Base-by-base conservation (phyloP, 2,888 invertebrate species). In the Lasiommata megera region DNA sequence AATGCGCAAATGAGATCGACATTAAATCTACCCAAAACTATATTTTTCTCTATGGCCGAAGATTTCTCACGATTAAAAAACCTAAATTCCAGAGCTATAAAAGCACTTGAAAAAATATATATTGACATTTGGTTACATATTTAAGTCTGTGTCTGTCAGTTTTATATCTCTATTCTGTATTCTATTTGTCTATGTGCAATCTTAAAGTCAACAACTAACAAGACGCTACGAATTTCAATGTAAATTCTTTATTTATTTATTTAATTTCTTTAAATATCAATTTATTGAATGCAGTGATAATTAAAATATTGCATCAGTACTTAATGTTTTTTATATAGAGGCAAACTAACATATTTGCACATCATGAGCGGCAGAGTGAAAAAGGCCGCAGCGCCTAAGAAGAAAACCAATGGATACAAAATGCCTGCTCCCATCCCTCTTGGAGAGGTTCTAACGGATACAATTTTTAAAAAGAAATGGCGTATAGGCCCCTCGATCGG, bases 401-500 rank as follows among this genome's bases (percentile, higher is more conserved):
- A 82, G 71, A 88, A 84, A 66, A 81, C 84, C 0, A 85, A 84
- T 74, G 88, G 88, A 9, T 91, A 91, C 64, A 88, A 88, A 69
- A 91, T 95, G 87, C 94, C 96, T 2, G 94, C 94, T 64, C 94
- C 94, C 12, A 93, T 97, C 65, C 93, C 95, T 5, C 76, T 84
- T 47, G 98, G 97, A 6, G 95, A 95, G 80, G 83, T 97, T 54
- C 86, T 99, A 37, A 92, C 92, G 37, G 97, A 98, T 82, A 78
- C 74, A 37, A 79, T 95, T 31, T 80, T 88, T 9, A 96, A 97
- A 76, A 94, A 94, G 63, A 92, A 94, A 76, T 99, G 98, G 98
- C 93, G 93, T 65, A 92, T 98, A 58, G 98, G 98, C 0, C 92
- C 94, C 11, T 95, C 97, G 0, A 96, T 98, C 60, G 98, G 98